Evolutionary conservation across 1,140 invertebrate genomes (phyloP), one percentile per base, ranked within the genome.

Genomic region (Zeugodacus cucurbitae): DNA sequence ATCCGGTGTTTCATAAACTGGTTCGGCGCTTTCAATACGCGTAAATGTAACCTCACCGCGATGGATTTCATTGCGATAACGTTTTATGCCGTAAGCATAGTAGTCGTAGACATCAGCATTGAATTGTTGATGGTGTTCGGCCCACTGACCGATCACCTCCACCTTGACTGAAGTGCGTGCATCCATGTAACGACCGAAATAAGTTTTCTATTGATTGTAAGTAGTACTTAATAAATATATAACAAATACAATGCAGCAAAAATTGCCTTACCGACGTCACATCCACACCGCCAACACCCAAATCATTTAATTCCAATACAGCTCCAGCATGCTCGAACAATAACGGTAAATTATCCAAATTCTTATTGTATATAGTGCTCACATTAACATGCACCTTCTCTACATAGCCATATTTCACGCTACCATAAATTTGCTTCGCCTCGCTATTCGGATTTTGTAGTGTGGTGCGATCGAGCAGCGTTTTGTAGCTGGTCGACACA

Each of bases 81-180:
- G 90, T 48, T 89, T 88, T 7, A 92, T 54, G 2, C 91, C 91
- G 54, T 91, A 87, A 10, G 91, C 92, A 62, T 89, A 92, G 54
- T 92, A 92, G 87, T 92, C 91, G 85, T 90, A 92, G 57, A 92
- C 90, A 59, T 92, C 91, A n/a, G 91, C 91, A 32, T 37, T 89
- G 14, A 92, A 91, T 62, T 91, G 88, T 5, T 91, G 89, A n/a
- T 90, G 90, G 89, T 92, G 90, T 87, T 92, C 92, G 4, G 90
- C 89, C 92, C 92, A 92, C 62, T 92, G 92, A 6, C 92, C 92
- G 88, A 92, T 91, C 34, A 92, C 88, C 78, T 92, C 91, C 0
- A 92, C 88, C 29, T 90, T 90, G 4, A 92, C 91, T 48, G 91
- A 91, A 32, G 90, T 92, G 32, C 88, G 87, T 7, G 91, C 70